Base-by-base conservation (phyloP, 2,888 invertebrate genomes). In the Brenthis ino region DNA sequence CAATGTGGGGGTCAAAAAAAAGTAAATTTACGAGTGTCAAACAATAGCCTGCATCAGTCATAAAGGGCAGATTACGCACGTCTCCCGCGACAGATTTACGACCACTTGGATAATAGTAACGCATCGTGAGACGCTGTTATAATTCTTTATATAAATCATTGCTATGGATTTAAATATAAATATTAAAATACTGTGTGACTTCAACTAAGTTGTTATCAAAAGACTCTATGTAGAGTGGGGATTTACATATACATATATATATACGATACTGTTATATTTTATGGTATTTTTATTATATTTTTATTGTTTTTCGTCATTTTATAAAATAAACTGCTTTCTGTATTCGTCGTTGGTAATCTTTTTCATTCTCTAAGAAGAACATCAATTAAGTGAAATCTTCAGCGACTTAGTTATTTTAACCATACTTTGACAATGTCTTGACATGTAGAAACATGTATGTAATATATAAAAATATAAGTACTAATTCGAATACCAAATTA, bases 1-100 rank as follows among this genome's bases (percentile, higher is more conserved):
- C 69, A 71, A 71, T 72, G 70, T 73, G 72, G 72, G 66, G 71
- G 57, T 63, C 56, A 61, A 69, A 75, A 77, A 76, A 77, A 76
- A 75, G 70, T 72, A 81, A 85, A 89, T 89, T 88, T 88, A 89
- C 81, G 86, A 80, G 75, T 77, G 73, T 79, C 77, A 80, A 83
- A 87, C 89, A 91, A 91, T 87, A 83, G 79, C 77, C 80, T 90
- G 84, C 89, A 91, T 91, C 91, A 92, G 86, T 92, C 92, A 91
- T 90, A 91, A 90, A 87, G 60, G 85, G 82, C 84, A 89, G 91
- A 91, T 91, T 91, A 89, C 81, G 82, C 80, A 82, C 83, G 86
- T 85, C 85, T 66, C 68, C 74, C 75, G 75, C 69, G 88, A 85
- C 88, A 88, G 88, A 91, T 91, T 91, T 92, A 92, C 80, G 87